phyloP scores from a whole-genome alignment of 2,113 vertebrate species.

The Rousettus leschenaultii region DNA sequence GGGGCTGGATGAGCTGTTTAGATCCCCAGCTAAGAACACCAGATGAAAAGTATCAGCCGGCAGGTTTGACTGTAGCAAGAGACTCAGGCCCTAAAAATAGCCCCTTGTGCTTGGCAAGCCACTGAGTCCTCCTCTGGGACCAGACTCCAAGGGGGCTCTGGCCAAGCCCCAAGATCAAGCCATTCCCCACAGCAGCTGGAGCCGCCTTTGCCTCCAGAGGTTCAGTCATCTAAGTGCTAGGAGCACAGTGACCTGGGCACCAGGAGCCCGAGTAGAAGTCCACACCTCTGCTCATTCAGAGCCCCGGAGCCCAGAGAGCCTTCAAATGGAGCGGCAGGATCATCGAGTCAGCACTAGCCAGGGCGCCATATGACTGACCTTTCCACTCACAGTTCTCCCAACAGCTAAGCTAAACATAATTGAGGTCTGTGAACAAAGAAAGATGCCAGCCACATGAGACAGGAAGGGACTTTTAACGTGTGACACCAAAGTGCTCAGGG shows the following conservation, averaged over 20 bases:
- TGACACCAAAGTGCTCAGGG: background rate
- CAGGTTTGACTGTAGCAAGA: background rate
- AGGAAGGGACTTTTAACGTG: background rate
- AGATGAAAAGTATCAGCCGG: background rate
- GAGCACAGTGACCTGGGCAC: background rate
- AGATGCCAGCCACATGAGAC: background rate
- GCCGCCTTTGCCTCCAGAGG: background rate
- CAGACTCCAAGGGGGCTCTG: background rate
- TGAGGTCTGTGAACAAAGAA: conserved; percentile 48
- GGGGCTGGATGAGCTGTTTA: background rate
- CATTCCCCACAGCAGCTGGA: background rate
- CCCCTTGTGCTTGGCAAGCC: background rate
- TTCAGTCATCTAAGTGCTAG: background rate
- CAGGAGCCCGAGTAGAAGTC: background rate
- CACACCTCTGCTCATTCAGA: background rate
- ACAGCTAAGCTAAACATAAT: background rate
- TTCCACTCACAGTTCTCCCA: background rate
- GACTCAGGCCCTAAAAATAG: background rate
- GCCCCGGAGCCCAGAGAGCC: background rate
- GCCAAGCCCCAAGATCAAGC: background rate
- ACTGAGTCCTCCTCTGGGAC: background rate
- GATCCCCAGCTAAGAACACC: background rate
- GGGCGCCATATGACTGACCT: background rate
- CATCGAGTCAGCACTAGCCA: background rate
- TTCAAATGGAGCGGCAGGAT: rapidly evolving